phyloP scores from a whole-genome alignment of 2,888 invertebrate genomes.

The Chorisops tibialis region DNA sequence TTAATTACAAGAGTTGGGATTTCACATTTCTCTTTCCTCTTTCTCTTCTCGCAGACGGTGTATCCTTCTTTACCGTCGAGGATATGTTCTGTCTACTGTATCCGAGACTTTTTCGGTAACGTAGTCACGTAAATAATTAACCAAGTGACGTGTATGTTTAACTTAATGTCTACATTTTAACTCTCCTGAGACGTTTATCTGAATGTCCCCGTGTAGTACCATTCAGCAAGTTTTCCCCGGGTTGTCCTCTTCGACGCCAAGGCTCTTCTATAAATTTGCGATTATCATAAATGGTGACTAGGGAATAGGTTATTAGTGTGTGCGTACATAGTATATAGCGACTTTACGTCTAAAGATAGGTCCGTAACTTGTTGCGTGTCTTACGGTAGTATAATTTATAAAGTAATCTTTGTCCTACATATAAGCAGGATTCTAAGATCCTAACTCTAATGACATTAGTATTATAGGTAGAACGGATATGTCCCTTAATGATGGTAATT shows the following conservation, averaged over 20 bases:
- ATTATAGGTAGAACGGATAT: too few species aligned
- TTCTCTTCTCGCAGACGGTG: not conserved
- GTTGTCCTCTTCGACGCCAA: constrained; percentile 7
- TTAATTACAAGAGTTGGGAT: constrained; percentile 10
- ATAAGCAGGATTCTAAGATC: too few species aligned
- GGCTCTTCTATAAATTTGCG: constrained; percentile 30
- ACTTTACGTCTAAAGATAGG: too few species aligned
- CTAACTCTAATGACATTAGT: too few species aligned
- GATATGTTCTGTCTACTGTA: not conserved
- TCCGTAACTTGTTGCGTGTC: too few species aligned
- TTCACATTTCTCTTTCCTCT: not conserved
- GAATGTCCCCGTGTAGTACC: constrained; percentile 2
- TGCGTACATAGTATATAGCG: not conserved
- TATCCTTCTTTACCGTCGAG: not conserved
- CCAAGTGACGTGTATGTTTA: constrained; percentile 51
- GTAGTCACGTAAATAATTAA: constrained; percentile 54
- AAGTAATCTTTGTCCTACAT: too few species aligned
- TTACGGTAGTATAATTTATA: too few species aligned
- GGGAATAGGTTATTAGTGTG: constrained; percentile 25
- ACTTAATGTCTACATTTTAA: constrained; percentile 32
- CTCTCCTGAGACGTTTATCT: constrained; percentile 28
- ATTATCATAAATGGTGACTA: constrained; percentile 33
- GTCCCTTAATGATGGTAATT: too few species aligned
- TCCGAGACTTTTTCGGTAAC: constrained; percentile 37
- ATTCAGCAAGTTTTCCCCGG: not conserved